Conservation (phyloP, 2,888 invertebrate genomes). For the Hypomecis atomaria region DNA sequence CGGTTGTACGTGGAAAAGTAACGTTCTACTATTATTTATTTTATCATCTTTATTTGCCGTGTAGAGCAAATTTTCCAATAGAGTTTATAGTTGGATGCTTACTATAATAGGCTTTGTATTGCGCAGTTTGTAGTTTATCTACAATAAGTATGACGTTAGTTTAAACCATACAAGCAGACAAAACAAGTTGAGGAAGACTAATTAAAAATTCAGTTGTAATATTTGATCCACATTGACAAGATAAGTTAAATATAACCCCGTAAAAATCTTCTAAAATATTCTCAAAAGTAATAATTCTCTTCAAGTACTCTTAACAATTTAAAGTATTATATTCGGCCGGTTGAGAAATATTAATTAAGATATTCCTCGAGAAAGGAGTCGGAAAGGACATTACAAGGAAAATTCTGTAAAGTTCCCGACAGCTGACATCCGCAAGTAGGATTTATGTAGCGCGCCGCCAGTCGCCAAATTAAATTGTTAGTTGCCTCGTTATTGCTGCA, state of each 20-base stretch:
- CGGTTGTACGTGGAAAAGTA: slow-evolving; percentile 10
- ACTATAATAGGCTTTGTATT: background rate
- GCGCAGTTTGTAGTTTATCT: no score
- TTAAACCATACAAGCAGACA: no score
- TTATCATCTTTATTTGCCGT: slow-evolving; percentile 7
- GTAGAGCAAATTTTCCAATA: slow-evolving; percentile 4
- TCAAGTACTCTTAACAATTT: slow-evolving; percentile 17
- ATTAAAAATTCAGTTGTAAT: no score
- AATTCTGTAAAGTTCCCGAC: slow-evolving; percentile 78
- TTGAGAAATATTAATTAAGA: slow-evolving; percentile 82
- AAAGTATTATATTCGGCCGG: slow-evolving; percentile 51
- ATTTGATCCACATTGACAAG: no score
- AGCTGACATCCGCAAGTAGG: slow-evolving; percentile 81
- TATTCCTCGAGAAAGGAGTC: slow-evolving; percentile 76
- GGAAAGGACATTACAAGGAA: slow-evolving; percentile 80
- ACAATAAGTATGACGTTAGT: no score
- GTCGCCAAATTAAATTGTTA: slow-evolving; percentile 79
- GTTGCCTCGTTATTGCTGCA: slow-evolving; percentile 77
- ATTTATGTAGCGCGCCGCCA: slow-evolving; percentile 75
- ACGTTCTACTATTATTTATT: slow-evolving; percentile 13
- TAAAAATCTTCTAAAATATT: background rate
- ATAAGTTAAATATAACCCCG: no score
- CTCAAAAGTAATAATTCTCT: slow-evolving; percentile 1
- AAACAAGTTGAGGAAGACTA: no score
- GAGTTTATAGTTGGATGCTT: background rate